phyloP scores from a whole-genome alignment of 2,797 vertebrate genomes.

The Oreonectes daqikongensis region DNA sequence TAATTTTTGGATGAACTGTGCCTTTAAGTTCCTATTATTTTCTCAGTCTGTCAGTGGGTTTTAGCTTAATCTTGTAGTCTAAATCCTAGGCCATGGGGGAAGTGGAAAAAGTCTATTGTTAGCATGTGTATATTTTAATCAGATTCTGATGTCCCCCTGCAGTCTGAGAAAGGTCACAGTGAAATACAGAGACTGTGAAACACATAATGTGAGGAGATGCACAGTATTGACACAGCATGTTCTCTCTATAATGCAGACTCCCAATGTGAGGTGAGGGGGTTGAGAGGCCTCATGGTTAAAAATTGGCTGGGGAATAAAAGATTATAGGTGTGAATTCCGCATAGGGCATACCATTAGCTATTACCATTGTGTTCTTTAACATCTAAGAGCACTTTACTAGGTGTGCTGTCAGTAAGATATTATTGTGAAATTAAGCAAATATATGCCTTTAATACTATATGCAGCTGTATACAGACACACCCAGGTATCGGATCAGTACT shows the following conservation, averaged over 20 bases:
- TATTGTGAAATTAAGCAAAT: too few species aligned
- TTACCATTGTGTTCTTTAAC: not conserved
- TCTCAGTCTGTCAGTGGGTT: not conserved
- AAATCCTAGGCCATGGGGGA: conserved; percentile 31
- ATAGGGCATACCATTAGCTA: not conserved
- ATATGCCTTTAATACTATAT: too few species aligned
- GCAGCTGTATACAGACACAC: too few species aligned
- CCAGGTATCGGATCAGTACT: too few species aligned
- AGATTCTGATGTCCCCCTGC: conserved; percentile 48
- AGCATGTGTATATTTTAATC: conserved; percentile 56
- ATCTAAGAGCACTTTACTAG: not conserved
- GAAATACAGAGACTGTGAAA: conserved; percentile 31
- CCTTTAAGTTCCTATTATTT: not conserved
- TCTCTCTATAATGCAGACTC: conserved; percentile 2
- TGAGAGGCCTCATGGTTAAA: not conserved
- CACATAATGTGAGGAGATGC: not conserved
- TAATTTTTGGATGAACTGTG: too few species aligned
- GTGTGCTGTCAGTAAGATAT: not conserved
- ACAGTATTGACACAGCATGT: not conserved
- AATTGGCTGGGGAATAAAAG: not conserved
- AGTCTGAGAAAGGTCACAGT: conserved; percentile 54
- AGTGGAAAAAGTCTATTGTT: conserved; percentile 59
- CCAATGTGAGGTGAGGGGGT: not conserved
- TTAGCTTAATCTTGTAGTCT: conserved; percentile 17
- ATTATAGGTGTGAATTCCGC: not conserved